These are phyloP conservation scores for Macroglossus sobrinus DNA, from an alignment of 2,113 vertebrate genomes.

Conservation along the genomic window DNA sequence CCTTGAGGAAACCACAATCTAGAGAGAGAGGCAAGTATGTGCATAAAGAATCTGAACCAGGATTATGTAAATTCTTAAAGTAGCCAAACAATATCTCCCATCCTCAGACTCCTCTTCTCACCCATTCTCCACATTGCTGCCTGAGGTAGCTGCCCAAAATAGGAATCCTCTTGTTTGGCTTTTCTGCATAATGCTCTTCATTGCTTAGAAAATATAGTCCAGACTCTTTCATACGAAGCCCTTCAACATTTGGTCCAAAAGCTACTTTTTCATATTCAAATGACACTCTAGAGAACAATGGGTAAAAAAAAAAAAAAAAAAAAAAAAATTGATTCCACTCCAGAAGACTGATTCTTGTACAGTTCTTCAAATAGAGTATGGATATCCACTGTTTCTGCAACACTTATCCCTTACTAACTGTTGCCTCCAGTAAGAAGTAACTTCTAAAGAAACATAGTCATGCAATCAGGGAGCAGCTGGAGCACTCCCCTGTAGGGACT, in stretches of 20 bases:
- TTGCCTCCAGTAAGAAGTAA: not conserved
- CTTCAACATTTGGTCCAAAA: not conserved
- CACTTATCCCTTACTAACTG: not conserved
- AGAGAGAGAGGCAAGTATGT: not conserved
- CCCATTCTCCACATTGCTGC: not conserved
- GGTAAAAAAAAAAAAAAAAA: not conserved
- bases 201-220: not conserved
- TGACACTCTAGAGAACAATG: not conserved
- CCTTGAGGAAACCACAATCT: not conserved
- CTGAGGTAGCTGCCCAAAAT: not conserved
- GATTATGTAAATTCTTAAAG: not conserved
- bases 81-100: not conserved
- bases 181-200: not conserved
- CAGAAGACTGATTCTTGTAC: not conserved
- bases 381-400: not conserved
- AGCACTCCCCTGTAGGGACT: not conserved
- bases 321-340: not conserved
- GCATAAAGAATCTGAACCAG: not conserved
- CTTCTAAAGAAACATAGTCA: not conserved
- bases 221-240: not conserved
- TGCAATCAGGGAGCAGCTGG: not conserved
- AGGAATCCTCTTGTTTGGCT: not conserved
- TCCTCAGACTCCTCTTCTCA: not conserved
- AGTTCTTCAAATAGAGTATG: not conserved
- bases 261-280: not conserved